Conservation (phyloP, 2,888 invertebrate genomes). For the Amphipoea oculea region DNA sequence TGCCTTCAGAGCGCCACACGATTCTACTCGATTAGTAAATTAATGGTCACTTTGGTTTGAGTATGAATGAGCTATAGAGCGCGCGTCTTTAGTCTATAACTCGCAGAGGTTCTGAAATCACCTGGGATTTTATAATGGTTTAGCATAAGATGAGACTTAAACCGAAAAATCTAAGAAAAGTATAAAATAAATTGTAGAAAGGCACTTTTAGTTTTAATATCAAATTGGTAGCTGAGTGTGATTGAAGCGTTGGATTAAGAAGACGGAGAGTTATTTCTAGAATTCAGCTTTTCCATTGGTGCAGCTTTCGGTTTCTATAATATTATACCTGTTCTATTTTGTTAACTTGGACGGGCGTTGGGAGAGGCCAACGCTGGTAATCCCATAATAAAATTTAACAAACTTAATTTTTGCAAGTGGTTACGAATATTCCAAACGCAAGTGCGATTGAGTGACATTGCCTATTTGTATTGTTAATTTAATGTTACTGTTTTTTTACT, state of each 20-base stretch:
- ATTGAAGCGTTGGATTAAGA: background rate
- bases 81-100: background rate
- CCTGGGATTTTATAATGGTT: too few species aligned
- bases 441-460: background rate
- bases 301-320: background rate
- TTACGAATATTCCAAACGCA: background rate
- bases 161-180: too few species aligned
- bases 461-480: background rate
- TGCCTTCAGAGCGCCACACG: slow-evolving; percentile 51
- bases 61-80: slow-evolving; percentile 35
- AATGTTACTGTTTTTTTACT: background rate
- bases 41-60: slow-evolving; percentile 42
- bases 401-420: too few species aligned
- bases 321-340: too few species aligned
- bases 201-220: too few species aligned
- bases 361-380: background rate
- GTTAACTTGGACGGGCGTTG: too few species aligned
- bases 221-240: too few species aligned
- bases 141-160: too few species aligned
- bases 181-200: too few species aligned
- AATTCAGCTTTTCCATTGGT: background rate
- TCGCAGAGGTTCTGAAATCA: too few species aligned
- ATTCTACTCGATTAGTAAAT: slow-evolving; percentile 57
- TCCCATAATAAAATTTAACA: too few species aligned
- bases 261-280: too few species aligned